These are phyloP conservation scores for Melolontha melolontha DNA, from an alignment of 2,888 invertebrate species.

Conservation along the genomic window DNA sequence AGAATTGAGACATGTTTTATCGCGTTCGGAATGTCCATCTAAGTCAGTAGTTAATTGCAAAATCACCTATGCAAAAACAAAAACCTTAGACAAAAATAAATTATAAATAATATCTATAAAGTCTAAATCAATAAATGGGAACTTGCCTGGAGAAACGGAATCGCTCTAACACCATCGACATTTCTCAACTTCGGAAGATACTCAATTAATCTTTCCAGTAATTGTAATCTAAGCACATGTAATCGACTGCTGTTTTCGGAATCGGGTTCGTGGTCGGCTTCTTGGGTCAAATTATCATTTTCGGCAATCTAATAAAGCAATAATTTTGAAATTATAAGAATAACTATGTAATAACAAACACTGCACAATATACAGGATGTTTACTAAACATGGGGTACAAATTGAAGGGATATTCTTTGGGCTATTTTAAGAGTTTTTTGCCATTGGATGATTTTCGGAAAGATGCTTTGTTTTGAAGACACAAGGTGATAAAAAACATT, in stretches of 20 bases:
- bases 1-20: conserved; percentile 81
- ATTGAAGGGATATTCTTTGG: no score
- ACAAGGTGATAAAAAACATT: no score
- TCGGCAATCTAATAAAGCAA: conserved; percentile 51
- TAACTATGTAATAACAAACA: not conserved
- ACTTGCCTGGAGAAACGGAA: conserved; percentile 90
- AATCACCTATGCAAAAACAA: conserved; percentile 71
- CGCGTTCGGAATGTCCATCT: conserved; percentile 85
- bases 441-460: no score
- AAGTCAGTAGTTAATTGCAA: conserved; percentile 91
- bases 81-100: not conserved
- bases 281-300: conserved; percentile 55
- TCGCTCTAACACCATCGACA: conserved; percentile 86
- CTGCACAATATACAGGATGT: no score
- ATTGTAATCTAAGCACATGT: conserved; percentile 76
- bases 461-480: no score
- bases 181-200: conserved; percentile 81
- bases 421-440: no score
- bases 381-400: no score
- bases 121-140: not conserved
- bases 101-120: not conserved
- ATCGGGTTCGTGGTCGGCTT: conserved; percentile 58
- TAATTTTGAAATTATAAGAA: conserved; percentile 3
- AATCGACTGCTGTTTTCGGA: conserved; percentile 66
- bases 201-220: conserved; percentile 82